A percentile compares a stretch with the other conserved stretches of the same genome.
These are phyloP conservation scores for Therioaphis trifolii DNA, from an alignment of 2,888 invertebrate species.

Conservation along the genomic window DNA sequence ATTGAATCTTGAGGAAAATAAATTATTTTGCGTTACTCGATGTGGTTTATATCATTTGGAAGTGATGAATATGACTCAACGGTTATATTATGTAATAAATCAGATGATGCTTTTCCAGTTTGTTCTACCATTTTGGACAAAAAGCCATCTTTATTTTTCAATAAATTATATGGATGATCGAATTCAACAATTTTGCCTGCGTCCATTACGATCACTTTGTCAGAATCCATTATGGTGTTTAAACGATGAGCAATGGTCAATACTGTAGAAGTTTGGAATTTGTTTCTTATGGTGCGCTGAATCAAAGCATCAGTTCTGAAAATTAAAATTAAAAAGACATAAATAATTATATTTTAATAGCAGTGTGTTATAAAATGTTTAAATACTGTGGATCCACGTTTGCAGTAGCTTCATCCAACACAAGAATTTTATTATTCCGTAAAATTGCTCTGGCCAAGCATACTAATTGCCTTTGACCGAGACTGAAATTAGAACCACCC, in stretches of 20 bases:
- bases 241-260: constrained; percentile 91
- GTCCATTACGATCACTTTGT: constrained; percentile 88
- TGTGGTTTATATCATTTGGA: no score
- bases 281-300: constrained; percentile 82
- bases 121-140: constrained; percentile 79
- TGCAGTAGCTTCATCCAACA: constrained; percentile 94
- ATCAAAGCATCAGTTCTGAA: constrained; percentile 84
- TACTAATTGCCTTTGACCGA: constrained; percentile 90
- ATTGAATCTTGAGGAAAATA: no score
- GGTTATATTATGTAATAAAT: constrained; percentile 71
- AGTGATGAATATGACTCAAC: constrained; percentile 65
- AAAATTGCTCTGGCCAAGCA: constrained; percentile 91
- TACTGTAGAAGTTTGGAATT: constrained; percentile 86
- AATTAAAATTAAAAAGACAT: no score
- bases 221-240: constrained; percentile 93
- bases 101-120: constrained; percentile 74
- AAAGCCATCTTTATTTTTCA: constrained; percentile 74
- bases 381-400: constrained; percentile 91
- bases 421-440: constrained; percentile 83
- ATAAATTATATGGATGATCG: constrained; percentile 77
- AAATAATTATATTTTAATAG: no score
- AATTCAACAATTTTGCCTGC: constrained; percentile 81
- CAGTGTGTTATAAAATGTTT: no score
- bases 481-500: constrained; percentile 86
- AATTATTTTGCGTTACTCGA: no score